phyloP scores from a whole-genome alignment of 1,140 invertebrate species.

The Bombus difficillimus region DNA sequence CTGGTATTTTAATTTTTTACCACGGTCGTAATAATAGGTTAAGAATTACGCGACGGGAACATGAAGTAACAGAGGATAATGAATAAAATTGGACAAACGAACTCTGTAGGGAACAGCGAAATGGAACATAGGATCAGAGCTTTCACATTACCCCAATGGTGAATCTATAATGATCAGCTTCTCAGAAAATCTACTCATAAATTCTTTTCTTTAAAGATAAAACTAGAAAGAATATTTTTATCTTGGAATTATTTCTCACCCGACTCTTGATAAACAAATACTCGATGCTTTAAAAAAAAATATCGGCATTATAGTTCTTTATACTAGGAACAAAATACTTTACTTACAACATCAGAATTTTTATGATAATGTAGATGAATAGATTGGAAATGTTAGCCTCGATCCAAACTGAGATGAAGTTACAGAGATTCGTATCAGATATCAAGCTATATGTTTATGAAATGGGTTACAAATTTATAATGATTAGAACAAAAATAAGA shows the following conservation, averaged over 20 bases:
- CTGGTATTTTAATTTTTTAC: background rate
- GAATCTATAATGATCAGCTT: background rate
- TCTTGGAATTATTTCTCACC: background rate
- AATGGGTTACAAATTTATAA: too few relatives aligned
- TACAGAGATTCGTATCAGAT: too few relatives aligned
- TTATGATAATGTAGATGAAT: too few relatives aligned
- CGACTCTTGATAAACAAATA: background rate
- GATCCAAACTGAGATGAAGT: too few relatives aligned
- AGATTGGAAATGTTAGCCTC: too few relatives aligned
- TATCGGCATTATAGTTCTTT: background rate
- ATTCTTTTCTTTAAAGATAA: background rate
- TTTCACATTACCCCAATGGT: background rate
- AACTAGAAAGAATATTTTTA: background rate
- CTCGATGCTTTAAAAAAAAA: background rate
- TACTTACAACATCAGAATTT: too few relatives aligned
- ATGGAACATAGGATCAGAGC: background rate
- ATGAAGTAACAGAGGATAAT: background rate
- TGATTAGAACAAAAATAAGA: too few relatives aligned
- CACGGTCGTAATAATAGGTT: background rate
- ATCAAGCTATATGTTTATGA: too few relatives aligned
- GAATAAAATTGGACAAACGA: constrained; percentile 15
- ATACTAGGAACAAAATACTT: too few relatives aligned
- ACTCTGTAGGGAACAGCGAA: background rate
- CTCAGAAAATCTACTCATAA: background rate
- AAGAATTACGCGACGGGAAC: background rate